Evolutionary conservation across 2,797 vertebrate genomes (phyloP).

Genomic region (Halcyon chelicuti): DNA sequence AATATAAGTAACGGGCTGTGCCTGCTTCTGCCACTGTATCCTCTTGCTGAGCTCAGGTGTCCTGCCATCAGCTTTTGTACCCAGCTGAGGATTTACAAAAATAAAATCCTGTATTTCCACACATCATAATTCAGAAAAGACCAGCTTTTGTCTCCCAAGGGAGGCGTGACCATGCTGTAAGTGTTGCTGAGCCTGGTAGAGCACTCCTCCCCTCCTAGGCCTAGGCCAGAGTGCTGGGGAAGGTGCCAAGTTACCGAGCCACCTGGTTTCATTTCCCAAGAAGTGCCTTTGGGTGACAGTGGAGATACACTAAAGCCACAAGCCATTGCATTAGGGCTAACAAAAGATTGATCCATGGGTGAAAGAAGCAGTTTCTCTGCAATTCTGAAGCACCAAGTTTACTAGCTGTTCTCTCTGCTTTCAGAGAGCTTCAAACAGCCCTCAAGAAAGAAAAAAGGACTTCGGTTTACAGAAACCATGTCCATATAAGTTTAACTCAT

Average conservation of each 20-base stretch:
- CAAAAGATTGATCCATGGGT: not conserved
- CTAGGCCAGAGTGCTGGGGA: not conserved
- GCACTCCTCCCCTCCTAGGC: not conserved
- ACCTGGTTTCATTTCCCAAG: not conserved
- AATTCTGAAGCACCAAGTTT: not conserved
- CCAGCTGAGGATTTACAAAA: not conserved
- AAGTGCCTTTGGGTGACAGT: not conserved
- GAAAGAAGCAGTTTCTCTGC: not conserved
- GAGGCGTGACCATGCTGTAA: not conserved
- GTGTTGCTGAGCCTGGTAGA: not conserved
- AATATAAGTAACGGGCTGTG: not conserved
- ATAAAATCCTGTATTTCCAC: not conserved
- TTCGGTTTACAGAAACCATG: not conserved
- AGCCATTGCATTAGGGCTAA: not conserved
- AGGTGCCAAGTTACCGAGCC: not conserved
- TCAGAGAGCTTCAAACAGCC: not conserved
- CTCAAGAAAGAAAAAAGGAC: not conserved
- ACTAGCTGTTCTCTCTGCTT: not conserved
- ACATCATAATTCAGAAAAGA: not conserved
- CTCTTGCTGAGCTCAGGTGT: not conserved
- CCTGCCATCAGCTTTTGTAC: not conserved
- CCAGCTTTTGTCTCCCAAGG: not conserved
- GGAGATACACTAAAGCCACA: not conserved
- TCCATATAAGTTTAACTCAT: not conserved
- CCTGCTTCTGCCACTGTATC: not conserved